Evolutionary conservation across 2,888 invertebrate genomes (phyloP).

Genomic region (Parnassius smintheus): DNA sequence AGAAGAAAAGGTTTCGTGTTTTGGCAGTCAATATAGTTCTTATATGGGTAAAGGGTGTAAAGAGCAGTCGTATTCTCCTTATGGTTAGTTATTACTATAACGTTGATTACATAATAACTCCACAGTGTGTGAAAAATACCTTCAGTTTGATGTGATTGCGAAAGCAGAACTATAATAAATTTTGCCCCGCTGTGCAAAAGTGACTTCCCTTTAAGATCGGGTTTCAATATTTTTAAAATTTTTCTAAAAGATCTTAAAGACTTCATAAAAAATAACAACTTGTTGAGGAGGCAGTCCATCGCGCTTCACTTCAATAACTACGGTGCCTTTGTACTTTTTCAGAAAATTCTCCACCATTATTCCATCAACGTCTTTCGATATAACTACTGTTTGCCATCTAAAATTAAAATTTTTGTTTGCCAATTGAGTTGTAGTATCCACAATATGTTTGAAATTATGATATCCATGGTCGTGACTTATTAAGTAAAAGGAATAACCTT

Average conservation of each 20-base stretch:
- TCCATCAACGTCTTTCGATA: slow-evolving; percentile 49
- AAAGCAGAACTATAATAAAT: slow-evolving; percentile 50
- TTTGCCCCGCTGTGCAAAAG: slow-evolving; percentile 51
- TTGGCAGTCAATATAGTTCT: slow-evolving; percentile 52
- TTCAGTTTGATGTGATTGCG: slow-evolving; percentile 44
- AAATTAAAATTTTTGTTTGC: slow-evolving; percentile 54
- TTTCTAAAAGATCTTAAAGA: slow-evolving; percentile 51
- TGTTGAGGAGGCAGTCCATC: slow-evolving; percentile 46
- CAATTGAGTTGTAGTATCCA: slow-evolving; percentile 47
- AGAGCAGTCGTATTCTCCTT: slow-evolving; percentile 41
- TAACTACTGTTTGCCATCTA: slow-evolving; percentile 44
- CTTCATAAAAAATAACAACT: slow-evolving; percentile 52
- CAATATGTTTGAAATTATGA: slow-evolving; percentile 34
- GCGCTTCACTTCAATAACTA: slow-evolving; percentile 48
- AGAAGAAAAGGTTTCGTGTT: slow-evolving; percentile 50
- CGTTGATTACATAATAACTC: slow-evolving; percentile 52
- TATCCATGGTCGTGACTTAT: slow-evolving; percentile 22
- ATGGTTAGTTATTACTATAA: slow-evolving; percentile 44
- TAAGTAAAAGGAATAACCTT: neutral
- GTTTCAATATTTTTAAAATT: slow-evolving; percentile 46
- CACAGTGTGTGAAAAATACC: slow-evolving; percentile 52
- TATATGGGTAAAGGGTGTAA: slow-evolving; percentile 57
- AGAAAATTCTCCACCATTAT: slow-evolving; percentile 46
- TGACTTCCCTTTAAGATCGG: slow-evolving; percentile 55
- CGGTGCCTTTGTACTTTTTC: slow-evolving; percentile 48